These are phyloP conservation scores for Babyrousa celebensis DNA, from an alignment of 2,797 vertebrate genomes.

Conservation along the genomic window DNA sequence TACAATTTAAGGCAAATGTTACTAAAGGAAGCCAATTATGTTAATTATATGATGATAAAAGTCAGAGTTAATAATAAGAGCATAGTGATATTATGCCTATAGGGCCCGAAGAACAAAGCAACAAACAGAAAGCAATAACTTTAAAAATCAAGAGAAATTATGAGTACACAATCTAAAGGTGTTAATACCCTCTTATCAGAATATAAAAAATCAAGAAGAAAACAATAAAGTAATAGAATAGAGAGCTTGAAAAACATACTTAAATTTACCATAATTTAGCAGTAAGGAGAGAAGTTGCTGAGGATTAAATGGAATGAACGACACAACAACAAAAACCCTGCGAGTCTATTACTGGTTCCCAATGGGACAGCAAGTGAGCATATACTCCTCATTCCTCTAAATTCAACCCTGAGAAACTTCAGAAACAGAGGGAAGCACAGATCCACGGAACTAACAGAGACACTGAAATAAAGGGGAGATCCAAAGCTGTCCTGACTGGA, in stretches of 20 bases:
- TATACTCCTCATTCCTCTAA: background rate
- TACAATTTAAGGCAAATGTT: background rate
- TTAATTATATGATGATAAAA: slow-evolving; percentile 45
- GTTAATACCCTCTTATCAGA: slow-evolving; percentile 35
- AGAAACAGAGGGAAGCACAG: background rate
- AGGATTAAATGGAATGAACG: slow-evolving; percentile 24
- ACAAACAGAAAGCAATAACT: slow-evolving; percentile 55
- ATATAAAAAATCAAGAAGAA: slow-evolving; percentile 18
- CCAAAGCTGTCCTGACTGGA: background rate
- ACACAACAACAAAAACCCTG: background rate
- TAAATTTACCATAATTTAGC: background rate
- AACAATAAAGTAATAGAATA: slow-evolving; percentile 27
- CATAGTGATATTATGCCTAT: background rate
- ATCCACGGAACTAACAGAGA: background rate
- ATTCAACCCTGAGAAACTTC: background rate
- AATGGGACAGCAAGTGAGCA: background rate
- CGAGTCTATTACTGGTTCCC: background rate
- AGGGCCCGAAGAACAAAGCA: background rate
- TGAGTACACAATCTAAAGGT: slow-evolving; percentile 7
- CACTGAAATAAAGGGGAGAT: background rate
- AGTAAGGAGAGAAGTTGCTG: background rate
- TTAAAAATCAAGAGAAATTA: slow-evolving; percentile 63
- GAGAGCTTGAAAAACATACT: slow-evolving; percentile 27
- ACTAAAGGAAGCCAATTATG: slow-evolving; percentile 60
- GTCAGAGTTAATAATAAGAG: slow-evolving; percentile 63